phyloP scores from a whole-genome alignment of 2,888 invertebrate species.

The Griposia aprilina region DNA sequence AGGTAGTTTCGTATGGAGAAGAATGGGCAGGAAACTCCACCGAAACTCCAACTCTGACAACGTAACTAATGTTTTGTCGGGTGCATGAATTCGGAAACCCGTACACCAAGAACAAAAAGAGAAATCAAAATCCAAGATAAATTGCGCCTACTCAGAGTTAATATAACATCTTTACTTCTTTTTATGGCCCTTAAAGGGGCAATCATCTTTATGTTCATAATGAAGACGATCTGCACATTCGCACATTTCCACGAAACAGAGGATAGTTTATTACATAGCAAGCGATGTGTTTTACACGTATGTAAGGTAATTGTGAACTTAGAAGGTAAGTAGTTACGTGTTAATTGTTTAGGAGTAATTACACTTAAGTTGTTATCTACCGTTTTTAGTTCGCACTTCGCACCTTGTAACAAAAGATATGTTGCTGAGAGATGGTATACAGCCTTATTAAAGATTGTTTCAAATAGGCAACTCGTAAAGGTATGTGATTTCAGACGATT shows the following conservation, averaged over 20 bases:
- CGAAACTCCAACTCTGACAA: too few relatives aligned
- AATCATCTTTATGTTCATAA: not conserved
- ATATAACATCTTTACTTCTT: too few relatives aligned
- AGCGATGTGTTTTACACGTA: conserved; percentile 13
- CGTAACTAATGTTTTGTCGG: too few relatives aligned
- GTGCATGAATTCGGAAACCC: too few relatives aligned
- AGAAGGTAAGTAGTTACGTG: not conserved
- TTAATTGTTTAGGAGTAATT: conserved; percentile 10
- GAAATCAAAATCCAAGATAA: not conserved
- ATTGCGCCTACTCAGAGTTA: not conserved
- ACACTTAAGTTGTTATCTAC: conserved; percentile 16
- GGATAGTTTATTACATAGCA: not conserved
- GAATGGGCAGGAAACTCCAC: too few relatives aligned
- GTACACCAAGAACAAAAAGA: too few relatives aligned
- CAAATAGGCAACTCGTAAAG: not conserved
- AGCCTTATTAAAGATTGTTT: not conserved
- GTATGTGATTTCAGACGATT: not conserved
- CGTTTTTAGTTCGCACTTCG: not conserved
- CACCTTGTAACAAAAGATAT: not conserved
- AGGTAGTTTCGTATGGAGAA: too few relatives aligned
- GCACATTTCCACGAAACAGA: not conserved
- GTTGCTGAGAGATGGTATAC: not conserved
- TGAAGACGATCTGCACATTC: not conserved
- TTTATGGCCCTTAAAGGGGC: too few relatives aligned
- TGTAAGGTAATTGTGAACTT: not conserved